Percentiles rank a stretch among this genome's conserved stretches.
Evolutionary conservation across 2,888 invertebrate genomes (phyloP).

Genomic region (Xanthorhoe spadicearia): DNA sequence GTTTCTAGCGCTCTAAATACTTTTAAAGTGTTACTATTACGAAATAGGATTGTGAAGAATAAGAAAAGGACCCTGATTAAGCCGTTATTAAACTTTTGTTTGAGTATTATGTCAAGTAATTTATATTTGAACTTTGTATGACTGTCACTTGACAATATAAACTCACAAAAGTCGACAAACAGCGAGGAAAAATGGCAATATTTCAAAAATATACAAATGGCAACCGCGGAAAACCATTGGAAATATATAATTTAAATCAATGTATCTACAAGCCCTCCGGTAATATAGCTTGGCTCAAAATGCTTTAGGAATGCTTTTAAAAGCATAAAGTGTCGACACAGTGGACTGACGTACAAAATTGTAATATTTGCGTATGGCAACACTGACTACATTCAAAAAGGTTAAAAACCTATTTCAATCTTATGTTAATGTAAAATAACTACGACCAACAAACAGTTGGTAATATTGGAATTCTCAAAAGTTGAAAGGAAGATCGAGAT

Average conservation of each 20-base stretch:
- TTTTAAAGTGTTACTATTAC: slow-evolving; percentile 1
- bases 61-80: slow-evolving; percentile 10
- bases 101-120: too few species aligned
- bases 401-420: slow-evolving; percentile 16
- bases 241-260: slow-evolving; percentile 41
- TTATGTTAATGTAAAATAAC: slow-evolving; percentile 4
- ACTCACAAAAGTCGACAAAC: too few species aligned
- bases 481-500: slow-evolving; percentile 17
- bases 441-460: background rate
- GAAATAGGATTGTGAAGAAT: slow-evolving; percentile 8
- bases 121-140: too few species aligned
- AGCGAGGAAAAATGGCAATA: too few species aligned
- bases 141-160: too few species aligned
- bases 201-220: slow-evolving; percentile 27
- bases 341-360: slow-evolving; percentile 48
- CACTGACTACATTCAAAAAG: slow-evolving; percentile 20
- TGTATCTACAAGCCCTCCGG: slow-evolving; percentile 45
- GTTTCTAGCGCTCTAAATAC: slow-evolving; percentile 17
- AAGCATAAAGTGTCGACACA: slow-evolving; percentile 55
- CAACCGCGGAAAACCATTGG: slow-evolving; percentile 34
- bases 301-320: slow-evolving; percentile 66
- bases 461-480: background rate
- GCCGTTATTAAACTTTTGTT: background rate
- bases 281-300: slow-evolving; percentile 59
- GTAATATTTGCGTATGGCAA: slow-evolving; percentile 37